phyloP scores from a whole-genome alignment of 2,888 invertebrate species.

The Mesorhabditis spiculigera region DNA sequence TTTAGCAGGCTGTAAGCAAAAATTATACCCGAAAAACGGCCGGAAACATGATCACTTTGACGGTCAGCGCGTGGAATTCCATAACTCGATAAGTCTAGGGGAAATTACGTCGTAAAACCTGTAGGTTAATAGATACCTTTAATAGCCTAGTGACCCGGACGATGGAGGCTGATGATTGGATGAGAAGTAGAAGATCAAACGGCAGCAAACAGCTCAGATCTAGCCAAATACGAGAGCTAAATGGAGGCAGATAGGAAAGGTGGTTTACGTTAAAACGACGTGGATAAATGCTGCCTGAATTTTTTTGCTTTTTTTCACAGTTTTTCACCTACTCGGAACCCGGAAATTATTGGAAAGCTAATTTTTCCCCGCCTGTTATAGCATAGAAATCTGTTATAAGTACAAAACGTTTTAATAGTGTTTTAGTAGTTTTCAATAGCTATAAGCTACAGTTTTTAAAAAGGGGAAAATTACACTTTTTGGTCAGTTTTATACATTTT shows the following conservation, averaged over 20 bases:
- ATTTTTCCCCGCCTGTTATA: too few relatives aligned
- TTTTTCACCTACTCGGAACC: not conserved
- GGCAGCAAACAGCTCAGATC: conserved; percentile 33
- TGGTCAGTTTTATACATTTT: too few relatives aligned
- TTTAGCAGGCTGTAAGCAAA: not conserved
- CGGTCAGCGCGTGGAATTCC: conserved; percentile 11
- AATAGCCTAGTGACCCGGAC: conserved; percentile 8
- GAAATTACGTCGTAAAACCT: not conserved
- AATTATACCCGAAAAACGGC: not conserved
- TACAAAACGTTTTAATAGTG: too few relatives aligned
- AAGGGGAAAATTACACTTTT: not conserved
- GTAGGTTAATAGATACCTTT: not conserved
- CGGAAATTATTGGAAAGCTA: too few relatives aligned
- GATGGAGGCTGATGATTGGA: conserved; percentile 11
- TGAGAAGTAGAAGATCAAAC: conserved; percentile 28
- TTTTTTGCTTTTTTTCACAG: not conserved
- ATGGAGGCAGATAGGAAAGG: not conserved
- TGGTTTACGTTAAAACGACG: too few relatives aligned
- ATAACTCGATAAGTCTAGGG: conserved; percentile 8
- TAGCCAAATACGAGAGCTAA: conserved; percentile 18
- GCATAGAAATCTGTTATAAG: too few relatives aligned
- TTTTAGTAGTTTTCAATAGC: too few relatives aligned
- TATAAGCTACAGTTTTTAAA: too few relatives aligned
- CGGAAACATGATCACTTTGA: not conserved
- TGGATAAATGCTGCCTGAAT: too few relatives aligned